Percentiles rank a stretch among this genome's conserved stretches.
Evolutionary conservation across 2,888 invertebrate genomes (phyloP).

Genomic region (Villa cingulata): DNA sequence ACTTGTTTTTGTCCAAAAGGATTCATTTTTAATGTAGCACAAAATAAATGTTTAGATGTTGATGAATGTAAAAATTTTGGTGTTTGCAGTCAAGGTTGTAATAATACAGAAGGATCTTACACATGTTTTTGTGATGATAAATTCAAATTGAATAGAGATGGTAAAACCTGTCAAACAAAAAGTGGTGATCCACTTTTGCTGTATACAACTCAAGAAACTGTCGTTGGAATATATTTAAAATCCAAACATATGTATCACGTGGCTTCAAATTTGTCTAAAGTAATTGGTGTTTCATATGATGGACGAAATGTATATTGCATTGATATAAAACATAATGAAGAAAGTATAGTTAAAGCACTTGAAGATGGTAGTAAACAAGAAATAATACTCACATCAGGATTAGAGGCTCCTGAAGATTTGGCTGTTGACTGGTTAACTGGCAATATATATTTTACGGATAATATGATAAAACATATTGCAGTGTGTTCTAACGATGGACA

Average conservation of each 20-base stretch:
- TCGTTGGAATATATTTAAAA: conserved; percentile 48
- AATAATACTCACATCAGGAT: conserved; percentile 48
- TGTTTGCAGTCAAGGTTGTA: conserved; percentile 55
- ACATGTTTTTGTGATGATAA: conserved; percentile 49
- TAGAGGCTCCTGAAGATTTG: conserved; percentile 60
- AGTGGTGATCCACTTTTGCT: conserved; percentile 53
- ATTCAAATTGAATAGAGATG: conserved; percentile 40
- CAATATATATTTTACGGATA: conserved; percentile 73
- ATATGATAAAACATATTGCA: conserved; percentile 52
- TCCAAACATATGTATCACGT: conserved; percentile 37
- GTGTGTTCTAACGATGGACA: conserved; percentile 57
- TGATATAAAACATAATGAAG: conserved; percentile 52
- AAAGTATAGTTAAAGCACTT: conserved; percentile 52
- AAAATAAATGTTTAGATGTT: conserved; percentile 38
- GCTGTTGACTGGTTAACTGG: conserved; percentile 65
- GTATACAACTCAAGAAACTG: conserved; percentile 51
- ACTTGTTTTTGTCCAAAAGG: conserved; percentile 45
- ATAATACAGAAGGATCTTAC: conserved; percentile 45
- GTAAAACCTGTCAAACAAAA: conserved; percentile 40
- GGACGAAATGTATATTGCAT: conserved; percentile 65
- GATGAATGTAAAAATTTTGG: conserved; percentile 52
- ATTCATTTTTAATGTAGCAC: conserved; percentile 20
- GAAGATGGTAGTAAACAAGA: conserved; percentile 48
- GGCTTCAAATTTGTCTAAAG: conserved; percentile 41
- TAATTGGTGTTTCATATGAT: conserved; percentile 54